A percentile compares a stretch with the other conserved stretches of the same genome.
phyloP scores from a whole-genome alignment of 2,797 vertebrate species.

The Oreochromis mossambicus region DNA sequence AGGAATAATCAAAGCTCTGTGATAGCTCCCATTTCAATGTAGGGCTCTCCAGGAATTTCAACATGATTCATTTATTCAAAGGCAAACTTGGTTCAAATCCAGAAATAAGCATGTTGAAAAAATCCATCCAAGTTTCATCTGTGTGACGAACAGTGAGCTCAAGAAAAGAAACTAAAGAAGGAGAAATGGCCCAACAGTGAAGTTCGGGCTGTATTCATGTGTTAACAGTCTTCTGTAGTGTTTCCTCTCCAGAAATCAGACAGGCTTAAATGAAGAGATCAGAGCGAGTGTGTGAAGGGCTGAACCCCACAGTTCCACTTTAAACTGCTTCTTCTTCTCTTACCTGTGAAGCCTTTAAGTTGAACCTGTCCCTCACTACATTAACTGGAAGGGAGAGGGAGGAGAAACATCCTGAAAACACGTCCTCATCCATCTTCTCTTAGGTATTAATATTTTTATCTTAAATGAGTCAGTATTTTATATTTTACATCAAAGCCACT shows the following conservation, averaged over 20 bases:
- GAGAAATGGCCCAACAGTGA: background rate
- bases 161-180: background rate
- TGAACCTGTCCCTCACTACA: background rate
- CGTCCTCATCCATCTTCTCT: background rate
- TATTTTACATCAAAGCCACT: no score
- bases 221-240: background rate
- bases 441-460: background rate
- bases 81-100: background rate
- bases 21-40: background rate
- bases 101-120: background rate
- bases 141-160: background rate
- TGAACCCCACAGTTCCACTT: no score
- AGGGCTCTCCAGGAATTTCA: background rate
- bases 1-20: background rate
- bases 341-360: background rate
- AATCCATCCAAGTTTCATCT: background rate
- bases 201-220: background rate
- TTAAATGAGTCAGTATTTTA: background rate
- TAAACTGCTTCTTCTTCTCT: background rate
- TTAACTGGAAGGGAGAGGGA: no score
- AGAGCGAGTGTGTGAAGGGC: no score
- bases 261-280: no score
- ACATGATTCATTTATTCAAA: background rate
- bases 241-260: background rate
- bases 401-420: no score